Evolutionary conservation across 2,797 vertebrate genomes (phyloP), one percentile per base, ranked within the genome.

Genomic region (Hyperoplus immaculatus): DNA sequence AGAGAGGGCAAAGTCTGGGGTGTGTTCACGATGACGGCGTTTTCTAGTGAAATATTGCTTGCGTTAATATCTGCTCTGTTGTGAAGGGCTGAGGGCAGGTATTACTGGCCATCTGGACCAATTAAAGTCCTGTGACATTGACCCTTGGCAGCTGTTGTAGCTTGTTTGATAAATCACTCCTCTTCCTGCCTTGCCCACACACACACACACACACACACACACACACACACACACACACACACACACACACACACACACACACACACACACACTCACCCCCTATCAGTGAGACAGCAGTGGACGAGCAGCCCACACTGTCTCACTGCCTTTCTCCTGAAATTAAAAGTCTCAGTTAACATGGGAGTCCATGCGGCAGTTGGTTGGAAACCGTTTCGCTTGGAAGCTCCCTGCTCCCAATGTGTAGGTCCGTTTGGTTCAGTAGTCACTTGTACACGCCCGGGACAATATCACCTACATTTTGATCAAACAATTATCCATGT

Each of bases 231-330:
- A 29, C 29, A 3, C 29, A 29, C 29, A 29, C 29, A 29, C 29
- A 29, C 29, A 29, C 29, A 29, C 29, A 29, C 29, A 29, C 29
- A 29, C 29, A 29, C 29, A 29, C 29, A 29, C 29, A 29, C 29
- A 29, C 29, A 29, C 29, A 29, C 29, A 29, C 29, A 29, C 29
- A 29, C 29, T 2, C 29, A 29, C 29, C 2, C 29, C 2, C 29
- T 29, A 29, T 29, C 29, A 95, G 94, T 4, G 93, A 93, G 67
- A 59, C 85, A 1, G 85, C 95, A 82, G 77, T 95, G 80, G 85
- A 89, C 0, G 91, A 94, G 86, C 85, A 90, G 81, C 92, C 94
- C 70, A 92, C 91, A 41, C 91, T 29, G 29, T 29, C 29, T 29
- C 29, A 29, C 29, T 29, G 29, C 29, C 29, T 29, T 29, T 29